Evolutionary conservation across 2,888 invertebrate genomes (phyloP), one percentile per base, ranked within the genome.

Genomic region (Acronicta alni): DNA sequence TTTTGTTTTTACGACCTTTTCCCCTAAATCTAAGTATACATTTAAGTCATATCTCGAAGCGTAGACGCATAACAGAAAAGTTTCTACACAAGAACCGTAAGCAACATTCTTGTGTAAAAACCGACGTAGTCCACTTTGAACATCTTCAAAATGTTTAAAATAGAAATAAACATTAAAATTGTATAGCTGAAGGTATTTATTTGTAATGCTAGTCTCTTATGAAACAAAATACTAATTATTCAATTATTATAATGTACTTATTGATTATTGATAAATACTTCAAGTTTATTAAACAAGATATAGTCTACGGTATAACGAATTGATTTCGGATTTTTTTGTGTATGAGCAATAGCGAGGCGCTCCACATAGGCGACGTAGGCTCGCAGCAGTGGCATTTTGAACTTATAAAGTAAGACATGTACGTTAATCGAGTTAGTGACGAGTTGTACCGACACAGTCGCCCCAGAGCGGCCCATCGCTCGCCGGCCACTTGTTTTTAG

Each of bases 181-280:
- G 93, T 93, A 93, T 94, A 94, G 93, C 93, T 93, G 93, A 93
- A 91, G 90, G 89, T 93, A 93, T 94, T 94, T 91, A 93, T 94
- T 94, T 93, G 92, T 94, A 93, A 93, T 93, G 93, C 94, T 94
- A 94, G 94, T 93, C 92, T 94, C 93, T 93, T 93, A 93, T 93
- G 92, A 93, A 93, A 92, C 91, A 91, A 92, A 87, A 93, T 92
- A 94, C 93, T 94, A 94, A 94, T 92, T 92, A 94, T 93, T 93
- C 93, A 93, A 93, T 94, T 93, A 94, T 93, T 92, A 89, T 93
- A 94, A 93, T 91, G 93, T 94, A 94, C 93, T 93, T 93, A 93
- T 92, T 93, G 93, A 93, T 93, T 93, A 93, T 93, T 90, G 92
- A 93, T 93, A 92, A 91, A 93, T 93, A 93, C 92, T 93, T 93